Evolutionary conservation across 2,797 vertebrate genomes (phyloP).

Genomic region (Euphonia xanthogaster): DNA sequence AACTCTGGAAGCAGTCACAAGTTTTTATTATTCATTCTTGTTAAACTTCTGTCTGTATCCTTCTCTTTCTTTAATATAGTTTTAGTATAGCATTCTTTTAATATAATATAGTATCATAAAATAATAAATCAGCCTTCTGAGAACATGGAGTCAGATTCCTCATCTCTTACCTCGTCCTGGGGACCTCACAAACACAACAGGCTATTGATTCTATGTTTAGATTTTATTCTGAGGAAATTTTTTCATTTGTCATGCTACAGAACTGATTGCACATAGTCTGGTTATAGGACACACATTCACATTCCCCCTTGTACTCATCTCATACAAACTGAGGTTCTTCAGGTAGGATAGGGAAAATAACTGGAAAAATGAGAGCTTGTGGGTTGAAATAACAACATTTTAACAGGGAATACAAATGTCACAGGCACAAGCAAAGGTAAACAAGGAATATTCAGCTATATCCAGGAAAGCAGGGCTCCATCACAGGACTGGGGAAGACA

Average conservation of each 20-base stretch:
- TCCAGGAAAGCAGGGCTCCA: background rate
- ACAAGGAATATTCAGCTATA: background rate
- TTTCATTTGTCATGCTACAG: background rate
- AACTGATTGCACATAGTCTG: background rate
- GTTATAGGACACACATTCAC: background rate
- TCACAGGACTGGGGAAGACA: background rate
- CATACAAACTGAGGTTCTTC: background rate
- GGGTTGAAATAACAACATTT: background rate
- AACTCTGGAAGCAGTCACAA: no score
- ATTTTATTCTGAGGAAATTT: background rate
- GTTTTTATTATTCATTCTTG: no score
- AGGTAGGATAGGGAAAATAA: background rate
- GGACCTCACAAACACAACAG: no score
- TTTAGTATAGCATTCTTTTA: no score
- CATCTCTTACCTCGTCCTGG: no score
- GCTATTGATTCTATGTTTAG: background rate
- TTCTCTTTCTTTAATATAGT: no score
- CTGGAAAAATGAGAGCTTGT: background rate
- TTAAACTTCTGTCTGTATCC: no score
- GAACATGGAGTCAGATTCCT: no score
- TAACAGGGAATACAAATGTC: background rate
- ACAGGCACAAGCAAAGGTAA: background rate
- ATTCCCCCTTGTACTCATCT: background rate
- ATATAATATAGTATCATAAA: no score
- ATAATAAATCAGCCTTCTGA: no score